A percentile compares a stretch with the other conserved stretches of the same genome.
phyloP scores from a whole-genome alignment of 2,797 vertebrate genomes.

The Ptychobarbus kaznakovi region DNA sequence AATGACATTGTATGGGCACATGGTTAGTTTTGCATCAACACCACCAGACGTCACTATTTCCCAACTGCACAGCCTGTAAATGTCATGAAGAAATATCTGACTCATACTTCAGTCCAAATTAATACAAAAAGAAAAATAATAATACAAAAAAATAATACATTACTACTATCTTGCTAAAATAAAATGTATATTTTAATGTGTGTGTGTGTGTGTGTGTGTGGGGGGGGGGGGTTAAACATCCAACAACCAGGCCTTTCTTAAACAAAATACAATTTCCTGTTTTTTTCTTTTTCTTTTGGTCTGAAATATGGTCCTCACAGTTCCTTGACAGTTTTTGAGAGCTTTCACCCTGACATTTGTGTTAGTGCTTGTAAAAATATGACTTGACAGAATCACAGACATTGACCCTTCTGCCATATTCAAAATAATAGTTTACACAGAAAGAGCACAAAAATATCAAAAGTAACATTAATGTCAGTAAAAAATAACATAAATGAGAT shows the following conservation, averaged over 20 bases:
- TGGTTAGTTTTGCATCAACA: not conserved
- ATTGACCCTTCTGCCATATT: not conserved
- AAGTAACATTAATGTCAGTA: slow-evolving; percentile 16
- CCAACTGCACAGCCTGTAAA: not conserved
- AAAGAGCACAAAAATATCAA: not conserved
- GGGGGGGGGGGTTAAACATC: no score
- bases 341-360: not conserved
- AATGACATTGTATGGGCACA: not conserved
- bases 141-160: not conserved
- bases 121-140: not conserved
- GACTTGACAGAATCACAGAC: not conserved
- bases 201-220: no score
- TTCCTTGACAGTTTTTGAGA: not conserved
- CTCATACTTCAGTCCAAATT: not conserved
- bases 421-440: slow-evolving; percentile 13
- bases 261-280: not conserved
- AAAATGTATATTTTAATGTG: not conserved
- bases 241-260: not conserved
- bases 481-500: slow-evolving; percentile 9
- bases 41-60: slow-evolving; percentile 15
- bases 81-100: not conserved
- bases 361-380: slow-evolving; percentile 29
- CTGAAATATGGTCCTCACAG: not conserved
- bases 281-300: no score
- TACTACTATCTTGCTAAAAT: not conserved